These are phyloP conservation scores for Sitta europaea DNA, from an alignment of 2,113 vertebrate genomes.

Conservation along the genomic window DNA sequence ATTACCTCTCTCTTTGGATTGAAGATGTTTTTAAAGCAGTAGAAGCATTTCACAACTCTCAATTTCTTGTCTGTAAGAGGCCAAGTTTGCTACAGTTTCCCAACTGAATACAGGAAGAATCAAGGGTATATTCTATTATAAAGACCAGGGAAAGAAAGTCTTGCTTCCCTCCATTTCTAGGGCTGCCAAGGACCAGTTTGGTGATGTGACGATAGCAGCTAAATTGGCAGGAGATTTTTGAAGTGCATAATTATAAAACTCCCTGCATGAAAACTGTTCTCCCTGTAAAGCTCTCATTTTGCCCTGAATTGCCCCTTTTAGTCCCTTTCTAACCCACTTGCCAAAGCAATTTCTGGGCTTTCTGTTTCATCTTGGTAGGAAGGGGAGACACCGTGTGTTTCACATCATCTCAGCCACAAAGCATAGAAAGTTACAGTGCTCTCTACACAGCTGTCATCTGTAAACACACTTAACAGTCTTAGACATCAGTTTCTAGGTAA, in stretches of 20 bases:
- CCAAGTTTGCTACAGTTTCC: background rate
- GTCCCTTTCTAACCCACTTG: background rate
- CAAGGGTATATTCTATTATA: background rate
- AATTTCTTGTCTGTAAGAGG: background rate
- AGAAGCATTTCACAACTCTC: background rate
- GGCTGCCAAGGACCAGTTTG: background rate
- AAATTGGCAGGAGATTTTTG: background rate
- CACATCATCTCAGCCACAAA: background rate
- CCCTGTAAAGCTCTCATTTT: background rate
- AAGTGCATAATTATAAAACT: background rate
- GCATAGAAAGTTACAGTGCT: background rate
- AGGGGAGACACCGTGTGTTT: fast-evolving
- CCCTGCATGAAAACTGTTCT: background rate
- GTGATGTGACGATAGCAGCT: background rate
- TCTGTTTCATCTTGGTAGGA: background rate
- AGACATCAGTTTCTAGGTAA: background rate
- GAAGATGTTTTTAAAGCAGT: background rate
- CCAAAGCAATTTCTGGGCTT: background rate
- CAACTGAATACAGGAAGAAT: background rate
- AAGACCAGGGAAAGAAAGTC: background rate
- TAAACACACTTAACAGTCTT: background rate
- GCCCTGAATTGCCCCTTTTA: background rate
- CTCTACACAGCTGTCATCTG: background rate
- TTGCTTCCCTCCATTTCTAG: background rate
- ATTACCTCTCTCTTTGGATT: background rate